Evolutionary conservation across 2,113 vertebrate species (phyloP), one percentile per base, ranked within the genome.

Genomic region (Labeo rohita): DNA sequence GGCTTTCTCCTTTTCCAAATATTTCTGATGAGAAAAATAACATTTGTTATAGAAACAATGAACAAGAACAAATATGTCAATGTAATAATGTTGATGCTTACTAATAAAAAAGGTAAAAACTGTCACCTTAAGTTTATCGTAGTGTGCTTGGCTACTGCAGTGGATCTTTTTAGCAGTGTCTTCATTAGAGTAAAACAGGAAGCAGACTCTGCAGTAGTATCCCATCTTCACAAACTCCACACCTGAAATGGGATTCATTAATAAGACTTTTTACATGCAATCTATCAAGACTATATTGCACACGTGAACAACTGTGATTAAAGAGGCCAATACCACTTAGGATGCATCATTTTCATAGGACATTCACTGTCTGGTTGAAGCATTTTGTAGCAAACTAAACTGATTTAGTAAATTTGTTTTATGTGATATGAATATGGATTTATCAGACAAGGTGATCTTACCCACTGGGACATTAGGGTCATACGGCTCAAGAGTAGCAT

Each of bases 101-200:
- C 39, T 43, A 43, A 21, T 43, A 2, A 70, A 43, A 10, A 39
- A 39, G 39, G 5, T 39, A 39, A 70, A 1, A 34, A 13, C 2
- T 28, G 74, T 73, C 94, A 99, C 98, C 98, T 99, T 97, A 87
- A 99, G 95, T 93, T 99, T 99, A 91, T 98, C 95, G 90, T 99
- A 99, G 94, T 99, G 98, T 88, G 94, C 88, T 92, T 95, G 93
- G 93, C 97, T 99, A 95, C 98, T 97, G 95, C 98, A 99, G 94
- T 99, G 98, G 50, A 94, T 95, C 88, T 96, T 97, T 95, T 97
- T 99, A 61, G 98, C 98, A 91, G 95, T 96, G 79, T 98, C 96
- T 92, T 99, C 97, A 90, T 97, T 99, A 91, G 97, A 98, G 94
- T 98, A 99, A 92, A 99, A 99, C 89, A 99, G 96, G 92, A 97